phyloP scores from a whole-genome alignment of 1,140 invertebrate genomes.

The Trinorchestia longiramus region DNA sequence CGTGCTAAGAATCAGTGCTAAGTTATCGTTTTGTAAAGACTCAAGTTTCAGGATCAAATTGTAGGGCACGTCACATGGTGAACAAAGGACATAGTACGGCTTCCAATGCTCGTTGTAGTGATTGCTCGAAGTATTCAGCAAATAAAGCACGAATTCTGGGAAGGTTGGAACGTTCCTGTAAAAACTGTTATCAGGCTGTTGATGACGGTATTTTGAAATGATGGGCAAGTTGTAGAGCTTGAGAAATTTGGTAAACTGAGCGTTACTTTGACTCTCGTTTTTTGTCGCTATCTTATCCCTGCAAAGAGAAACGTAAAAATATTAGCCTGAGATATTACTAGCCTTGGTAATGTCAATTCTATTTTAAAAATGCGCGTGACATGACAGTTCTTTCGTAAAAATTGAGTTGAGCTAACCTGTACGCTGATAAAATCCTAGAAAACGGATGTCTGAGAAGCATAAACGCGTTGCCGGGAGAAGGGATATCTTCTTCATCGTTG shows the following conservation, averaged over 20 bases:
- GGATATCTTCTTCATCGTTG: neutral
- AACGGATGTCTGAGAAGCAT: conserved; percentile 77
- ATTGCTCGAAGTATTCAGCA: conserved; percentile 57
- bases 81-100: conserved; percentile 71
- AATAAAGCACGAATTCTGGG: conserved; percentile 61
- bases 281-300: conserved; percentile 58
- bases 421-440: conserved; percentile 76
- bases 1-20: conserved; percentile 54
- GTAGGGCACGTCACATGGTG: conserved; percentile 71
- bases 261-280: neutral
- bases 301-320: neutral
- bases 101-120: conserved; percentile 72
- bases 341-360: neutral
- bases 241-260: conserved; percentile 58
- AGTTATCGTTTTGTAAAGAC: conserved; percentile 66
- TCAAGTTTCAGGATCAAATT: conserved; percentile 72
- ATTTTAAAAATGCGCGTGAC: neutral
- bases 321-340: neutral
- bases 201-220: conserved; percentile 56
- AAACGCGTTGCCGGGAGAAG: conserved; percentile 64
- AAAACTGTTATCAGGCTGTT: neutral
- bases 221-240: conserved; percentile 56
- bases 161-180: conserved; percentile 64
- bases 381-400: neutral
- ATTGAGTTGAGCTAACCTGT: conserved; percentile 66